Percentiles rank a stretch among this genome's conserved stretches.
Evolutionary conservation across 2,113 vertebrate species (phyloP).

Genomic region (Nothocercus nigrocapillus): DNA sequence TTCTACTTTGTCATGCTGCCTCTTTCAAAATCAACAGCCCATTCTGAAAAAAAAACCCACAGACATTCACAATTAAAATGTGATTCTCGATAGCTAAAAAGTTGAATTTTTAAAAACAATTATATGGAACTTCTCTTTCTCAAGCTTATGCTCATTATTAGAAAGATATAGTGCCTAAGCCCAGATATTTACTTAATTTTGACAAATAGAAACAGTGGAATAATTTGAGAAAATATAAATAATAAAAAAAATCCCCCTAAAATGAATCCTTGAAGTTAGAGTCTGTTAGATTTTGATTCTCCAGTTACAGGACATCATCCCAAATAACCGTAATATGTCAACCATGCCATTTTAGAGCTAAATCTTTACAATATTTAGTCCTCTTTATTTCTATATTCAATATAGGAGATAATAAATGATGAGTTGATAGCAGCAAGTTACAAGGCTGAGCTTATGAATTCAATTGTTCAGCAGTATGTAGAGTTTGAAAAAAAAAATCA

Average conservation of each 20-base stretch:
- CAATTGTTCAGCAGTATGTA: background rate
- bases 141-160: background rate
- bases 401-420: background rate
- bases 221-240: background rate
- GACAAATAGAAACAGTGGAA: background rate
- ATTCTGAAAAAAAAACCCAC: background rate
- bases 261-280: background rate
- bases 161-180: background rate
- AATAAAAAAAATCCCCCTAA: background rate
- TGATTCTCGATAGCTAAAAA: background rate
- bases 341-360: background rate
- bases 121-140: background rate
- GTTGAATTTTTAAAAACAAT: background rate
- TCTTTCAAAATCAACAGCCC: background rate
- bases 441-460: background rate
- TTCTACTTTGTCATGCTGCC: background rate
- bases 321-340: background rate
- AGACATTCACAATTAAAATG: background rate
- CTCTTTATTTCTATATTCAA: background rate
- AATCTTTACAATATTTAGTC: background rate
- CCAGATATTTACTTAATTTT: background rate
- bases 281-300: background rate
- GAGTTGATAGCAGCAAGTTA: background rate
- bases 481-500: background rate
- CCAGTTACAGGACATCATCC: background rate